phyloP scores from a whole-genome alignment of 2,113 vertebrate species.

The Cranoglanis bouderius region DNA sequence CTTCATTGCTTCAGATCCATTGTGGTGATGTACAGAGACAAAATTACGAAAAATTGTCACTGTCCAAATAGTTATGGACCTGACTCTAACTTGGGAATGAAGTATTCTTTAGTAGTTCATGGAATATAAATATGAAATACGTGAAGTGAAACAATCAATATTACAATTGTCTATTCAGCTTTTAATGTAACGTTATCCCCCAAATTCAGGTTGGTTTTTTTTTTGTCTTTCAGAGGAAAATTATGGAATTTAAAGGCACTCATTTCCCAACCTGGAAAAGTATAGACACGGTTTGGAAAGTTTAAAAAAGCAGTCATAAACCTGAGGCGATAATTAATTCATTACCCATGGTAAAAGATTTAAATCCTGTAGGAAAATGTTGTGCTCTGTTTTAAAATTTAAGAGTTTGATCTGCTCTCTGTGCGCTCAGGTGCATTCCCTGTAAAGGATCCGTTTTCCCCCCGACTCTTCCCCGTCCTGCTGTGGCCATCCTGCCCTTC shows the following conservation, averaged over 20 bases:
- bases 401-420: neutral
- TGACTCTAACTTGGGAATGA: too few species aligned
- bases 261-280: neutral
- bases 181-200: neutral
- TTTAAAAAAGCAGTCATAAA: neutral
- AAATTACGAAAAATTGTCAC: too few species aligned
- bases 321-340: neutral
- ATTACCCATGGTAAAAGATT: neutral
- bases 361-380: neutral
- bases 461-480: conserved; percentile 91
- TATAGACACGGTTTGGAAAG: neutral
- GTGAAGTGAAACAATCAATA: neutral
- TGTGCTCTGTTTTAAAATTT: neutral
- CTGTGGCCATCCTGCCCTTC: conserved; percentile 86
- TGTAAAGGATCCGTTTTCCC: conserved; percentile 95
- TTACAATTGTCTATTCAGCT: neutral
- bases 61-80: too few species aligned
- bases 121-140: neutral
- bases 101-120: neutral
- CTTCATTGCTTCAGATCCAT: too few species aligned
- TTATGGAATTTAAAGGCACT: neutral
- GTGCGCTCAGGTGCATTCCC: conserved; percentile 85
- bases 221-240: too few species aligned
- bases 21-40: too few species aligned
- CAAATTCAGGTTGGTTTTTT: neutral